These are phyloP conservation scores for Drosophila mulleri DNA, from an alignment of 2,888 invertebrate species.

Conservation along the genomic window DNA sequence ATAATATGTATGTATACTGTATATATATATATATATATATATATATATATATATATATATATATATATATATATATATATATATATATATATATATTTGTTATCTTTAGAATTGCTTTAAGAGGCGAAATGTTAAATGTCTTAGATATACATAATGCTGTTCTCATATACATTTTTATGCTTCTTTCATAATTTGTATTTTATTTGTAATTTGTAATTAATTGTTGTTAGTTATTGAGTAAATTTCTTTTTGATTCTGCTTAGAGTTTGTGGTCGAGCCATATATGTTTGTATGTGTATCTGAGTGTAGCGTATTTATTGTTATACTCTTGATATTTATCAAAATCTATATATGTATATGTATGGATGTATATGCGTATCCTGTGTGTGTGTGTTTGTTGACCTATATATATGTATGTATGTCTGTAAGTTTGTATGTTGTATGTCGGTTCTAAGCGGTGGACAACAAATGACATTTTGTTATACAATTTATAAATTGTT, in stretches of 20 bases:
- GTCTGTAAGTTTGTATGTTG: conserved; percentile 5
- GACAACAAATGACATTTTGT: conserved; percentile 49
- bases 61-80: conserved; percentile 46
- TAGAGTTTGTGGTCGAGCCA: conserved; percentile 30
- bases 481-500: conserved; percentile 26
- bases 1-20: conserved; percentile 66
- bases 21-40: conserved; percentile 58
- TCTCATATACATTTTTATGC: conserved; percentile 56
- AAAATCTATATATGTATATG: conserved; percentile 57
- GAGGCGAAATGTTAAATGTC: conserved; percentile 81
- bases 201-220: conserved; percentile 11
- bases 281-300: background rate
- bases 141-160: conserved; percentile 63
- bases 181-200: conserved; percentile 28
- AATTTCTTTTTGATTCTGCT: conserved; percentile 48
- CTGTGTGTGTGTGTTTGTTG: background rate
- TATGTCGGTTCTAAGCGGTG: conserved; percentile 43
- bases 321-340: conserved; percentile 64
- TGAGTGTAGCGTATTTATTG: conserved; percentile 23
- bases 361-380: conserved; percentile 5
- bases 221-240: conserved; percentile 31
- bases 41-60: conserved; percentile 50
- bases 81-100: conserved; percentile 52
- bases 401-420: background rate
- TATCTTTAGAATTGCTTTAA: conserved; percentile 83